Evolutionary conservation across 2,113 vertebrate genomes (phyloP).

Genomic region (Piaya cayana): DNA sequence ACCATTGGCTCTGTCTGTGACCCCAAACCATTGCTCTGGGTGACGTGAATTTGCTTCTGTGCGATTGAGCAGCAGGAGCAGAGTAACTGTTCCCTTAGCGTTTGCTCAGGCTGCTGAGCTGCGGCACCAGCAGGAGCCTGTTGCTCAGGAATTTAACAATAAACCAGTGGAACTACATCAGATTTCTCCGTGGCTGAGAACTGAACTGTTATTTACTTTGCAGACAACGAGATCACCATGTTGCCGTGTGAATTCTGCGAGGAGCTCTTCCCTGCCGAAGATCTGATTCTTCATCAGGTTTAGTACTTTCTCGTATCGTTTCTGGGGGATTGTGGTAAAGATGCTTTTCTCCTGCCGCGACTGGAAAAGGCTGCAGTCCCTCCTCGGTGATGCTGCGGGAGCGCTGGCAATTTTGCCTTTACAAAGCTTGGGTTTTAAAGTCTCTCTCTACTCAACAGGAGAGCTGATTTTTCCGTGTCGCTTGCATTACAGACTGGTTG

Average conservation of each 20-base stretch:
- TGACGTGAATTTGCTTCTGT: neutral
- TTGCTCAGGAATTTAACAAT: neutral
- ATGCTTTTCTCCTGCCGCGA: neutral
- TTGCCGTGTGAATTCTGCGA: constrained; percentile 97
- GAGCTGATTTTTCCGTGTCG: neutral
- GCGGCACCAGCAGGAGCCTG: too few relatives aligned
- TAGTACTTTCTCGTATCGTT: neutral
- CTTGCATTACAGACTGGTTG: constrained; percentile 86
- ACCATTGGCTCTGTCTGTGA: fast-evolving
- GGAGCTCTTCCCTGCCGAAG: constrained; percentile 91
- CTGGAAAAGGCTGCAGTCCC: neutral
- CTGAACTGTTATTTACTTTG: neutral
- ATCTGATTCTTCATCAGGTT: constrained; percentile 97
- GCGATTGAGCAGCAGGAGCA: neutral
- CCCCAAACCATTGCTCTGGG: neutral
- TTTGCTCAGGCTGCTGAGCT: neutral
- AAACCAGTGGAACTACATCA: neutral
- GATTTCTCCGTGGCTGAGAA: neutral
- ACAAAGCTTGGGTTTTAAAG: neutral
- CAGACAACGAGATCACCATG: constrained; percentile 78
- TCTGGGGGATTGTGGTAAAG: neutral
- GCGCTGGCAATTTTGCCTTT: neutral
- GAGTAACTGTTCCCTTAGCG: fast-evolving
- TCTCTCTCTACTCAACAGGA: neutral
- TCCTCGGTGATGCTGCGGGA: neutral